Percentiles rank a stretch among this genome's conserved stretches.
Conservation (phyloP, 2,888 invertebrate genomes). For the Heliconius sara region DNA sequence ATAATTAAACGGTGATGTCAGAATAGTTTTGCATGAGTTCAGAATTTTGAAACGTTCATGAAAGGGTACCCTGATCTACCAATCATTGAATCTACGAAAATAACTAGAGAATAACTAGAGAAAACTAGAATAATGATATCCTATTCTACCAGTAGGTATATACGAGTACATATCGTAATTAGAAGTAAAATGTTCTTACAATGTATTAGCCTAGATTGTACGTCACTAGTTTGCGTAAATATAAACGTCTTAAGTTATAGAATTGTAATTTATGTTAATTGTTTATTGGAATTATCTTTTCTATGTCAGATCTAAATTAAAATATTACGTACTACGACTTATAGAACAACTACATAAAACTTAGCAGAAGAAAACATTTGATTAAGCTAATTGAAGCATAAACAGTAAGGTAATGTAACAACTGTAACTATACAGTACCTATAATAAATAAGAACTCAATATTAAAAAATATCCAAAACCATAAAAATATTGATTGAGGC, state of each 20-base stretch:
- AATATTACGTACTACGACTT: background rate
- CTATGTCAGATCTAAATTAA: slow-evolving; percentile 12
- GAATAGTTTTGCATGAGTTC: too few species aligned
- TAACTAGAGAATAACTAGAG: background rate
- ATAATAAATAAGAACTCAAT: too few species aligned
- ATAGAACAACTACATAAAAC: background rate
- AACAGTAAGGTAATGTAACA: too few species aligned
- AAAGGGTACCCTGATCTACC: too few species aligned
- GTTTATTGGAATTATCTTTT: background rate
- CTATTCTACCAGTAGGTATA: too few species aligned
- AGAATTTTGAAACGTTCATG: too few species aligned
- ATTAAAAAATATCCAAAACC: too few species aligned
- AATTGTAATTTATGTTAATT: slow-evolving; percentile 23
- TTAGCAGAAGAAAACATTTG: background rate
- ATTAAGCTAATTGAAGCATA: too few species aligned
- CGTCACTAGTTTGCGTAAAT: background rate
- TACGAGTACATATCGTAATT: background rate
- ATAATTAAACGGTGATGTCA: too few species aligned
- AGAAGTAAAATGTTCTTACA: background rate
- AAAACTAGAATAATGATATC: background rate
- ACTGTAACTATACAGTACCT: too few species aligned
- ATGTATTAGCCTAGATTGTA: background rate
- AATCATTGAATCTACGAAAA: too few species aligned
- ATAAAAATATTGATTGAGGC: too few species aligned
- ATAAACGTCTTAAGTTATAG: background rate